Conservation (phyloP, 2,888 invertebrate species). For the Ophion obscuratus region DNA sequence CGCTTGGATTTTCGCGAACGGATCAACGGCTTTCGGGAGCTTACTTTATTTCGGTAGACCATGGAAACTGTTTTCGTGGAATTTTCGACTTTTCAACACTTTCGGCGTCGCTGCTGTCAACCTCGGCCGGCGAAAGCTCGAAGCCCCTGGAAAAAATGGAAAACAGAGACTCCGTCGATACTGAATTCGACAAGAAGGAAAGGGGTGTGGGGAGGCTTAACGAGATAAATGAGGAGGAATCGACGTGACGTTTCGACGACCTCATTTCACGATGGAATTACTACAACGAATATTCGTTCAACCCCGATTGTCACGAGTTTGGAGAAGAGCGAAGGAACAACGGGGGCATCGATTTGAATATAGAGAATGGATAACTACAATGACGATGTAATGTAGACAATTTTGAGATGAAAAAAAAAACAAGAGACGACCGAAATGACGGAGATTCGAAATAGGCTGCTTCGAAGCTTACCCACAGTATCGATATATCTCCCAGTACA, state of each 20-base stretch:
- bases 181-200: not conserved
- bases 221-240: not conserved
- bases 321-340: not conserved
- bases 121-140: slow-evolving; percentile 76
- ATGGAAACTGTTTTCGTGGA: slow-evolving; percentile 90
- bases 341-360: slow-evolving; percentile 4
- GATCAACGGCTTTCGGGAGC: slow-evolving; percentile 56
- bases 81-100: slow-evolving; percentile 85
- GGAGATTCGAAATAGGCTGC: slow-evolving; percentile 78
- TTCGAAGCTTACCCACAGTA: slow-evolving; percentile 84
- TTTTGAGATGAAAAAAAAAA: not conserved
- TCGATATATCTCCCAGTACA: slow-evolving; percentile 85
- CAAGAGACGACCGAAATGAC: slow-evolving; percentile 56
- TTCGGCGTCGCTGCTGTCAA: slow-evolving; percentile 78
- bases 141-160: slow-evolving; percentile 78
- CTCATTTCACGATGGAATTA: not conserved
- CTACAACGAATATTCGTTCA: not conserved
- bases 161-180: not conserved
- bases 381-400: slow-evolving; percentile 10
- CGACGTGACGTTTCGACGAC: not conserved
- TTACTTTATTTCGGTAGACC: slow-evolving; percentile 88
- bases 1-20: slow-evolving; percentile 1
- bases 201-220: not conserved
- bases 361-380: slow-evolving; percentile 8
- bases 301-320: not conserved